Evolutionary conservation across 2,888 invertebrate species (phyloP).

Genomic region (Trissonchulus latispiculum): DNA sequence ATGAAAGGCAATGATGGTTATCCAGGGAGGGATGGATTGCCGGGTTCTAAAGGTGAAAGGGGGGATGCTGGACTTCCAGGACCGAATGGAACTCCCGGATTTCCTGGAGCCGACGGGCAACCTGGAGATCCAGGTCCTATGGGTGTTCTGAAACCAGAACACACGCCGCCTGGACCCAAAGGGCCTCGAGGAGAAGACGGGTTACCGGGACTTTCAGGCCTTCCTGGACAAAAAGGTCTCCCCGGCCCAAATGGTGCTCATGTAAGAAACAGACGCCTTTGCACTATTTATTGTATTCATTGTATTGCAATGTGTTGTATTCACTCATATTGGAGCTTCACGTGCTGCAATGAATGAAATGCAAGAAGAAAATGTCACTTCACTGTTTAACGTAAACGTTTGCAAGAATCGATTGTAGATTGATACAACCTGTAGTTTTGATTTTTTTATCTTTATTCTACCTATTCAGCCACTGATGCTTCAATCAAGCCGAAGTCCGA

Average conservation of each 20-base stretch:
- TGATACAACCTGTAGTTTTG: not conserved
- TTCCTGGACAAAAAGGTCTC: slow-evolving; percentile 30
- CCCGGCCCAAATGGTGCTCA: slow-evolving; percentile 32
- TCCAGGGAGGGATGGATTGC: slow-evolving; percentile 23
- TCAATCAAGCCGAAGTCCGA: too few relatives aligned
- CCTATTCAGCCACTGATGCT: too few relatives aligned
- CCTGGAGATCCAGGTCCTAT: slow-evolving; percentile 23
- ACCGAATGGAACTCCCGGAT: slow-evolving; percentile 21
- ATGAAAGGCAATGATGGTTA: slow-evolving; percentile 22
- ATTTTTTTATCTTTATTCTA: not conserved
- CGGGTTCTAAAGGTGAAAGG: slow-evolving; percentile 24
- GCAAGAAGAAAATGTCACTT: too few relatives aligned
- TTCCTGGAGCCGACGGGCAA: slow-evolving; percentile 24
- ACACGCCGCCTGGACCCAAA: slow-evolving; percentile 28
- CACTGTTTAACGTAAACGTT: too few relatives aligned
- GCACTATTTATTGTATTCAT: too few relatives aligned
- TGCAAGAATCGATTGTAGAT: too few relatives aligned
- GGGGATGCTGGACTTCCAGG: slow-evolving; percentile 27
- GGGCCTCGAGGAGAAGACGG: slow-evolving; percentile 21
- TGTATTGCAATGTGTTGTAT: too few relatives aligned
- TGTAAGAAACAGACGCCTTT: too few relatives aligned
- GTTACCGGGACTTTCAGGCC: slow-evolving; percentile 17
- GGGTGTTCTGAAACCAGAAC: slow-evolving; percentile 22
- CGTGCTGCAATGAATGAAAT: too few relatives aligned
- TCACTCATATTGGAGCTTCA: too few relatives aligned